Conservation (phyloP, 2,888 invertebrate species). For the Lepas anatifera region DNA sequence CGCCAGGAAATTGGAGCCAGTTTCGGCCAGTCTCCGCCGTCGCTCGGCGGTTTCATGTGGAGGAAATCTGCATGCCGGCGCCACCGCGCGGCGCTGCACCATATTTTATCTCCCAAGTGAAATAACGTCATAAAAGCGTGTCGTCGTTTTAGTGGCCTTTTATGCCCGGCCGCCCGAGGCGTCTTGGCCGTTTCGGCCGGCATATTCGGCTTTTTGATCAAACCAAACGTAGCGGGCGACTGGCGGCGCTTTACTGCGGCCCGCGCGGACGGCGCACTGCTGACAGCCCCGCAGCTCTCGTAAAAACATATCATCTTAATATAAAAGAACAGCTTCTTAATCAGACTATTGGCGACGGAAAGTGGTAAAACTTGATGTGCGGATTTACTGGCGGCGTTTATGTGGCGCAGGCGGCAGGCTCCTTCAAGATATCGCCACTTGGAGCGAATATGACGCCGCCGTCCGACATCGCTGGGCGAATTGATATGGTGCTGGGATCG, state of each 20-base stretch:
- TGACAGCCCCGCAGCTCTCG: too few relatives aligned
- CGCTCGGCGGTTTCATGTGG: background rate
- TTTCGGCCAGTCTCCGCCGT: too few relatives aligned
- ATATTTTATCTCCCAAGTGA: constrained; percentile 8
- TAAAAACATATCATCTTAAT: constrained; percentile 11
- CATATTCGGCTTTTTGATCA: constrained; percentile 9
- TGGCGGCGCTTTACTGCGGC: background rate
- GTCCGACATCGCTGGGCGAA: background rate
- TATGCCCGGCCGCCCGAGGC: background rate
- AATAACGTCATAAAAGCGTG: constrained; percentile 7
- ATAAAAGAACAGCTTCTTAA: constrained; percentile 11
- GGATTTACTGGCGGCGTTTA: background rate
- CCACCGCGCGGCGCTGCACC: background rate
- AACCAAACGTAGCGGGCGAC: background rate
- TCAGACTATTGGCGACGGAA: background rate
- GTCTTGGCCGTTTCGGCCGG: constrained; percentile 1
- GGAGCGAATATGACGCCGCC: background rate
- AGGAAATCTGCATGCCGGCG: background rate
- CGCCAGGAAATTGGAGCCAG: too few relatives aligned
- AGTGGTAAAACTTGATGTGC: background rate
- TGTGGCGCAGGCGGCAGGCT: background rate
- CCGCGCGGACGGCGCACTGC: background rate
- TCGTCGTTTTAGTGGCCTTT: constrained; percentile 6
- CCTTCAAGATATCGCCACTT: background rate
- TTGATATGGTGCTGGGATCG: background rate